Base-by-base conservation (phyloP, 2,888 invertebrate species). In the Erannis defoliaria region DNA sequence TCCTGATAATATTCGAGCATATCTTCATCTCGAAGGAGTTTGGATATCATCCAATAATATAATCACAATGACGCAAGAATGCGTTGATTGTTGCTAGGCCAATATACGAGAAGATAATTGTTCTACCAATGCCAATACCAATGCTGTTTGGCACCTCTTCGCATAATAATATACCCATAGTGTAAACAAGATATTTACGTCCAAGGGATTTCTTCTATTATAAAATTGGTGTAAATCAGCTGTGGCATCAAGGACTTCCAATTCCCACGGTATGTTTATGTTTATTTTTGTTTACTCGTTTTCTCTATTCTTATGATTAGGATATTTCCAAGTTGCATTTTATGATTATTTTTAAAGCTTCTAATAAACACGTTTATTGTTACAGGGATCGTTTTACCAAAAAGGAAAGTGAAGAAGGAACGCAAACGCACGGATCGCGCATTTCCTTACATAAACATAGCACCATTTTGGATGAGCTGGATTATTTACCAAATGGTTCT, bases 111-210 rank as follows among this genome's bases (percentile, higher is more conserved):
- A 48, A 45, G 66, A 66, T 72, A 56, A 67, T 67, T 68, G 65
- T 66, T 64, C 64, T 43, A 46, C 67, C 68, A 66, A 68, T 81
- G 82, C 83, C 84, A 84, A 80, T 79, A 73, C 66, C 75, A 68
- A 72, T 73, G 68, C 70, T 70, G 77, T 77, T 88, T 87, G 88
- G 84, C 85, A 84, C 73, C 74, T 70, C 67, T 35, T 23, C 62
- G 48, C 54, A 75, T 68, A 73, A 29, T 70, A 72, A 48, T 59
- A 55, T 60, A 55, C 77, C 72, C 70, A 67, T 71, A 70, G 62
- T 66, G 78, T 81, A 82, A 82, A 81, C 81, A 84, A 78, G 66
- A 72, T 82, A 81, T 79, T 83, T 83, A 76, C 78, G 74, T 62
- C 62, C 57, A 64, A 64, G 64, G 53, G 62, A 62, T 57, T 69